Percentiles rank a stretch among this genome's conserved stretches.
phyloP scores from a whole-genome alignment of 2,797 vertebrate species.

The Pyrocephalus nanus region DNA sequence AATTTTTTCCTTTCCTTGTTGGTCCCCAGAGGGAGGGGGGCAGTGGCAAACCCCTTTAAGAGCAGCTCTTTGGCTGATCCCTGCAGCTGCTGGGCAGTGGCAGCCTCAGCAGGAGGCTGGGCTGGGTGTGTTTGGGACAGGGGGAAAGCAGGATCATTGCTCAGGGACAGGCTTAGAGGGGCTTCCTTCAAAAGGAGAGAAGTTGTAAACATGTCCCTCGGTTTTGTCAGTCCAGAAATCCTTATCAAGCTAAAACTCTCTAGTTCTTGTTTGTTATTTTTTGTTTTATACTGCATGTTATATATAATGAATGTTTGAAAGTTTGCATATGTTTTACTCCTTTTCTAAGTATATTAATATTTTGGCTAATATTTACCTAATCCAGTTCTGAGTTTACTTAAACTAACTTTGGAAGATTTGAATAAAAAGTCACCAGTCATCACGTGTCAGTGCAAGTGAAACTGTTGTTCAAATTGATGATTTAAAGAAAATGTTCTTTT shows the following conservation, averaged over 20 bases:
- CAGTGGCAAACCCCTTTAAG: neutral
- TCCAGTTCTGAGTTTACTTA: slow-evolving; percentile 9
- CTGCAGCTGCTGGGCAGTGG: neutral
- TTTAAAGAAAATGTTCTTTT: slow-evolving; percentile 77
- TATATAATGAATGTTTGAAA: neutral
- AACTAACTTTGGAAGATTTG: slow-evolving; percentile 51
- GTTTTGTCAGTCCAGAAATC: neutral
- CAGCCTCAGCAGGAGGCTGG: neutral
- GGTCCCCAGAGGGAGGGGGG: neutral
- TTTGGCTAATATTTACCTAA: slow-evolving; percentile 71
- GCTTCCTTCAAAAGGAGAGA: neutral
- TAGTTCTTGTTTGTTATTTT: neutral
- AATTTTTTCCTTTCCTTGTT: neutral
- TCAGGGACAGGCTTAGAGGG: neutral
- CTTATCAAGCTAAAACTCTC: neutral
- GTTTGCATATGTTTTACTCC: slow-evolving; percentile 1
- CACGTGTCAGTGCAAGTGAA: slow-evolving; percentile 33
- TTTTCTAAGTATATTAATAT: slow-evolving; percentile 39
- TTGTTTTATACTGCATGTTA: slow-evolving; percentile 26
- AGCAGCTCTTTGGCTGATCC: neutral
- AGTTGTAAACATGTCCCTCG: neutral
- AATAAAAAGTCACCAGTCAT: neutral
- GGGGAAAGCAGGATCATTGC: neutral
- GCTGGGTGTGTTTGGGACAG: neutral
- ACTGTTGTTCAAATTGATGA: slow-evolving; percentile 54